Percentiles rank a stretch among this genome's conserved stretches.
phyloP scores from a whole-genome alignment of 1,140 invertebrate genomes.

The Meloidogyne chitwoodi region DNA sequence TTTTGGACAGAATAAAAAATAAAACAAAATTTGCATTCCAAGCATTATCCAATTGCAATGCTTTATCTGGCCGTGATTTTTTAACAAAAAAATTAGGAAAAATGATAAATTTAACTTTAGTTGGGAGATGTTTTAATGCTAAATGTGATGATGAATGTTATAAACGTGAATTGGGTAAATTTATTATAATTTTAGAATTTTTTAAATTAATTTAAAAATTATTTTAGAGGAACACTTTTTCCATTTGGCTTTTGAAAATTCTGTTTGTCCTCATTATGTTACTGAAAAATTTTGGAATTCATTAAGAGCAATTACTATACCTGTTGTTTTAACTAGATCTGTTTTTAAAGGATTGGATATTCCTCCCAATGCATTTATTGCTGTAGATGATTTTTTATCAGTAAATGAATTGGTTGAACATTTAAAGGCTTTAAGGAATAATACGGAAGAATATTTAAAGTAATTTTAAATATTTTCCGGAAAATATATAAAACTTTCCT shows the following conservation, averaged over 20 bases:
- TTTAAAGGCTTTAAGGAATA: not conserved
- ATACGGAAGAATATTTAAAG: not conserved
- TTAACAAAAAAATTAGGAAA: not conserved
- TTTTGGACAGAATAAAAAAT: not conserved
- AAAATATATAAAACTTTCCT: too few species aligned
- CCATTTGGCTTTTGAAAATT: conserved; percentile 72
- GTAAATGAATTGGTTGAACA: conserved; percentile 14
- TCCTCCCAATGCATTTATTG: conserved; percentile 27
- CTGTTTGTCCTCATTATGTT: conserved; percentile 40
- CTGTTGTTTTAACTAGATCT: conserved; percentile 5
- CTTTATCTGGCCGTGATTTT: not conserved
- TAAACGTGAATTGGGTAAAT: not conserved
- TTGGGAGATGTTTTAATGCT: not conserved
- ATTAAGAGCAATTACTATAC: not conserved
- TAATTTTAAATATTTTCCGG: not conserved
- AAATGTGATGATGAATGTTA: conserved; percentile 3
- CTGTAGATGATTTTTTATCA: conserved; percentile 20
- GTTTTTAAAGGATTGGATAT: conserved; percentile 3
- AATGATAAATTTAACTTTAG: not conserved
- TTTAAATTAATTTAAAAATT: too few species aligned
- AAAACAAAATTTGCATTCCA: conserved; percentile 6
- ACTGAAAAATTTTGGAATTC: conserved; percentile 42
- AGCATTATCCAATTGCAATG: conserved; percentile 2
- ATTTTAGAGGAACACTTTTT: conserved; percentile 65
- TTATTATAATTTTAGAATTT: too few species aligned